These are phyloP conservation scores for Plecturocebus donacophilus DNA, from an alignment of 2,113 vertebrate genomes.

Conservation along the genomic window DNA sequence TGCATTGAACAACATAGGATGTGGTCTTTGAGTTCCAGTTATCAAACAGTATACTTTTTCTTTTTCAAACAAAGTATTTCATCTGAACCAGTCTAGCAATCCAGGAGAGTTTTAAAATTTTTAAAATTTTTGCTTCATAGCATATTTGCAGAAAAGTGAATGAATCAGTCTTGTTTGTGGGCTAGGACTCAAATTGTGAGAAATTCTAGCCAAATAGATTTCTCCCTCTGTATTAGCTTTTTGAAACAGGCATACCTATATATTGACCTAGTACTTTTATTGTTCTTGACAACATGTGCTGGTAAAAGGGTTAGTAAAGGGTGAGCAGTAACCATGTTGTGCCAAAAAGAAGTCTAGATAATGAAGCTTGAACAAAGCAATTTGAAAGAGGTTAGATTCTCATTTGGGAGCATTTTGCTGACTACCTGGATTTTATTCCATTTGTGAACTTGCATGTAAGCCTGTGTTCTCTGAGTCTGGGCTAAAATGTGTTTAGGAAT, in stretches of 20 bases:
- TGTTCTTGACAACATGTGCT: neutral
- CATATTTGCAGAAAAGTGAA: constrained; percentile 7
- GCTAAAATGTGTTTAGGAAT: neutral
- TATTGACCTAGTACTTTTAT: neutral
- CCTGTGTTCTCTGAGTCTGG: neutral
- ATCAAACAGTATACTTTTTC: neutral
- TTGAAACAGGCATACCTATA: neutral
- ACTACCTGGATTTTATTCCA: neutral
- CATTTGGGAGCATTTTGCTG: neutral
- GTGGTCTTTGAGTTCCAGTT: constrained; percentile 56
- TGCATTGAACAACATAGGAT: neutral
- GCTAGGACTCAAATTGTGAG: neutral
- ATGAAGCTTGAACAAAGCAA: neutral
- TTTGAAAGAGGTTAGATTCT: neutral
- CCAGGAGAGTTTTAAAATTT: neutral
- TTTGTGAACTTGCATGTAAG: neutral
- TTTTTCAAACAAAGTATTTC: neutral
- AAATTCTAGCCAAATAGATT: constrained; percentile 15
- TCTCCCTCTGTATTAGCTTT: neutral
- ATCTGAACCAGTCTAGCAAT: neutral
- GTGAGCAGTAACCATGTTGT: neutral
- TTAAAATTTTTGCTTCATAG: constrained; percentile 15
- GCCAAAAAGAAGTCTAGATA: neutral
- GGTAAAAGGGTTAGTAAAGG: neutral
- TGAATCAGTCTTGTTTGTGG: neutral